Base-by-base conservation (phyloP, 2,888 invertebrate genomes). In the Pollenia angustigena region DNA sequence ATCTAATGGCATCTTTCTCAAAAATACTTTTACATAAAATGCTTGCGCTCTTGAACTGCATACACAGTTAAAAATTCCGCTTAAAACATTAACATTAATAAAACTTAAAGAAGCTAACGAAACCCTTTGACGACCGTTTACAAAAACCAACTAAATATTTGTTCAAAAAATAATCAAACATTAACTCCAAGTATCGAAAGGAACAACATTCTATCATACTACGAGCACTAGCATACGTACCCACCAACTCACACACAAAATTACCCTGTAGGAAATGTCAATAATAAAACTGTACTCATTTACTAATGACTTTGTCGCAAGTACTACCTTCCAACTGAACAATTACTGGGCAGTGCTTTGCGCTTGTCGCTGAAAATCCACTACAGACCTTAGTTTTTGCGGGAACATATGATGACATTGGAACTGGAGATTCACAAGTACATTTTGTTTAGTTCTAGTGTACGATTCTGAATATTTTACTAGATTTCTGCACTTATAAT, bases 1-100 rank as follows among this genome's bases (percentile, higher is more conserved):
- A 82, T 92, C 90, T 74, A 89, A 89, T 62, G 91, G 90, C 92
- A 92, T 92, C 60, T 80, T 79, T 52, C 16, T 40, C 1, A 14
- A 11, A 16, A 10, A 44, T 12, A 23, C 2, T 46, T 11, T 1
- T 42, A 4, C 12, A 18, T 1, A 14, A 32, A 69, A 14, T 10
- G 2, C 2, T 42, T 6, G 48, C 18, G 3, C 4, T 1, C 44
- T 14, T 4, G 12, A 52, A 66, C 16, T 75, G 2, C 44, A 40
- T 46, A 4, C 6, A 23, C 14, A 62, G 32, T 32, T 54, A 71
- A 71, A 44, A 44, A 62, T 50, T 46, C 8, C 52, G 32, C 9
- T 68, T 60, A 23, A 11, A n/a, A 18, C 1, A 56, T 10, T 56
- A 18, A n/a, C 56, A 46, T 74, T 48, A 83, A 71, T 56, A 14